Percentiles rank a stretch among this genome's conserved stretches.
Evolutionary conservation across 2,888 invertebrate species (phyloP).

Genomic region (Tetragonisca angustula): DNA sequence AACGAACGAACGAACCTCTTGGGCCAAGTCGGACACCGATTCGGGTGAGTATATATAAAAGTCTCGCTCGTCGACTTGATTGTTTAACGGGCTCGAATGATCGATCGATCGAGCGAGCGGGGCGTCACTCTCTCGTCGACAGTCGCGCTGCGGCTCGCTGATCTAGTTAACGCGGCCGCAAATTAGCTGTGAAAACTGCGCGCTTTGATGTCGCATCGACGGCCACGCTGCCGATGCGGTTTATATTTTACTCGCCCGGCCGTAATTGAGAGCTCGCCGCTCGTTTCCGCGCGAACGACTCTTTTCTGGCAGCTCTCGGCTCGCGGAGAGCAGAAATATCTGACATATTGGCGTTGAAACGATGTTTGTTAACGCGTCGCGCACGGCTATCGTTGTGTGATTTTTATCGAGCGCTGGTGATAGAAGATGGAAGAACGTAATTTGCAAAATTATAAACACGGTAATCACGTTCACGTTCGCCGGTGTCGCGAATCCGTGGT

Average conservation of each 20-base stretch:
- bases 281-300: not conserved
- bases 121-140: conserved; percentile 23
- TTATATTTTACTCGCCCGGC: conserved; percentile 2
- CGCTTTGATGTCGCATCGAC: conserved; percentile 31
- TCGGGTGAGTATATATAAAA: conserved; percentile 25
- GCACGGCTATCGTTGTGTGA: not conserved
- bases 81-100: conserved; percentile 4
- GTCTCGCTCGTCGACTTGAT: not conserved
- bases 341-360: not conserved
- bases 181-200: conserved; percentile 38
- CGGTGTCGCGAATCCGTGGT: too few species aligned
- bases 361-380: not conserved
- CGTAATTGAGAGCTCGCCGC: not conserved
- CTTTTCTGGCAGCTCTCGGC: not conserved
- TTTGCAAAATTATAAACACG: not conserved
- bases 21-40: conserved; percentile 35
- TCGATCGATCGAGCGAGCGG: conserved; percentile 1
- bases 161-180: conserved; percentile 15
- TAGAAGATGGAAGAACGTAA: too few species aligned
- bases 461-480: too few species aligned
- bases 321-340: not conserved
- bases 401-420: not conserved
- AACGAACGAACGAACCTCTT: conserved; percentile 16
- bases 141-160: conserved; percentile 6
- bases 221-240: not conserved